Evolutionary conservation across 2,888 invertebrate genomes (phyloP).

Genomic region (Chironomus riparius): DNA sequence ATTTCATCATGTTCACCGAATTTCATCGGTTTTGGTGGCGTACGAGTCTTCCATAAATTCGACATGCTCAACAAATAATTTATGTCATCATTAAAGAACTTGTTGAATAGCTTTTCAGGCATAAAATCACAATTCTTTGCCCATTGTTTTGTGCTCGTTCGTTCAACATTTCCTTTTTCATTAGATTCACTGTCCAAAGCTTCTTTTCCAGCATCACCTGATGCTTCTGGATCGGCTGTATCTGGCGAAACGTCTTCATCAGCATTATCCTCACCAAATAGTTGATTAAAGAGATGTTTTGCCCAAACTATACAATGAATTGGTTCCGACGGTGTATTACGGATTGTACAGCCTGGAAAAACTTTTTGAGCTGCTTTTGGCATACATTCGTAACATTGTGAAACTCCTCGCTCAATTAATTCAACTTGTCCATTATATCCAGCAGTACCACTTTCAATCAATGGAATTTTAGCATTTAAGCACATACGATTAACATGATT

Average conservation of each 20-base stretch:
- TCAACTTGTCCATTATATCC: conserved; percentile 97
- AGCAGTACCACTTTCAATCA: conserved; percentile 95
- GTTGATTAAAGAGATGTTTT: conserved; percentile 94
- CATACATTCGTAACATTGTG: conserved; percentile 95
- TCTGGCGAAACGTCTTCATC: conserved; percentile 98
- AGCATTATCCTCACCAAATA: conserved; percentile 94
- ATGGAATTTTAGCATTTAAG: conserved; percentile 83
- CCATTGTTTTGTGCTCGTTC: conserved; percentile 78
- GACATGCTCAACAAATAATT: conserved; percentile 89
- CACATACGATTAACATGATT: conserved; percentile 99
- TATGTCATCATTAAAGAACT: conserved; percentile 92
- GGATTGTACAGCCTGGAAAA: conserved; percentile 96
- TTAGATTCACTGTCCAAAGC: conserved; percentile 43
- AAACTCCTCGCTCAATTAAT: conserved; percentile 71
- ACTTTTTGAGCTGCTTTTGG: conserved; percentile 85
- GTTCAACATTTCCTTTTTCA: conserved; percentile 46
- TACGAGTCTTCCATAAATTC: conserved; percentile 87
- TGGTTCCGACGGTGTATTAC: conserved; percentile 97
- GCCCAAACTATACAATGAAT: conserved; percentile 99
- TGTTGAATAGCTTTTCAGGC: conserved; percentile 76
- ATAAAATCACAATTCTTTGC: conserved; percentile 76
- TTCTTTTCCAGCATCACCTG: conserved; percentile 56
- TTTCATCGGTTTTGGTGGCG: conserved; percentile 70
- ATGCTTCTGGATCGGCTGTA: conserved; percentile 87
- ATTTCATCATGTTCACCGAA: conserved; percentile 58